These are phyloP conservation scores for Acanthaster planci DNA, from an alignment of 35 echinoderm and acorn worm species.

Conservation along the genomic window DNA sequence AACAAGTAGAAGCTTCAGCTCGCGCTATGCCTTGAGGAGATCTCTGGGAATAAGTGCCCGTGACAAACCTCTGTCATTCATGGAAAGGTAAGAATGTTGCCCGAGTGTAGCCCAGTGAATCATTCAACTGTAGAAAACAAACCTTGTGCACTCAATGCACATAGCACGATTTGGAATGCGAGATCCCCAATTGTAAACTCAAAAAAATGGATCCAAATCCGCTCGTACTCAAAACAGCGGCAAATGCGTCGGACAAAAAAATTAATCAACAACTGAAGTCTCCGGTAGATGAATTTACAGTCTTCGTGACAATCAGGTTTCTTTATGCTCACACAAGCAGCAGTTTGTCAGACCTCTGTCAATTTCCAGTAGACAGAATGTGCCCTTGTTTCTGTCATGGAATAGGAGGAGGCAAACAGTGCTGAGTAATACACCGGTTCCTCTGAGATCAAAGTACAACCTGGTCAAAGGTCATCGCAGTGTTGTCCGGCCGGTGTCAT, in stretches of 20 bases:
- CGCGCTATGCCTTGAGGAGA: background rate
- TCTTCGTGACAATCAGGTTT: too few species aligned
- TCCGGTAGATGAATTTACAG: too few species aligned
- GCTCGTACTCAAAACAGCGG: background rate
- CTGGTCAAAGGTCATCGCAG: conserved; percentile 29
- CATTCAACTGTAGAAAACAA: background rate
- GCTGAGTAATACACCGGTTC: conserved; percentile 50
- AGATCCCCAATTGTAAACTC: too few species aligned
- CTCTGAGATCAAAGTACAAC: conserved; percentile 41
- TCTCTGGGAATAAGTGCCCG: background rate
- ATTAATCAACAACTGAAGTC: too few species aligned
- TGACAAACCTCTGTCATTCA: background rate
- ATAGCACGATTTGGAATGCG: background rate
- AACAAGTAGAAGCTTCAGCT: background rate
- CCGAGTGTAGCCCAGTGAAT: too few species aligned
- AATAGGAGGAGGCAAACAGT: conserved; percentile 50
- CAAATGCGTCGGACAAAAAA: too few species aligned
- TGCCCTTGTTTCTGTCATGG: background rate
- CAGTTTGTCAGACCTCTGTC: too few species aligned
- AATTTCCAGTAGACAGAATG: background rate
- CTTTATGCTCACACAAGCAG: too few species aligned
- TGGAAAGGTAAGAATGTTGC: conserved; percentile 12
- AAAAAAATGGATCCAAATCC: background rate
- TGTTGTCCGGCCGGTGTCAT: background rate
- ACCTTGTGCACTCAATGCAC: background rate